These are phyloP conservation scores for Sesamia nonagrioides DNA, from an alignment of 1,140 invertebrate genomes.

Conservation along the genomic window DNA sequence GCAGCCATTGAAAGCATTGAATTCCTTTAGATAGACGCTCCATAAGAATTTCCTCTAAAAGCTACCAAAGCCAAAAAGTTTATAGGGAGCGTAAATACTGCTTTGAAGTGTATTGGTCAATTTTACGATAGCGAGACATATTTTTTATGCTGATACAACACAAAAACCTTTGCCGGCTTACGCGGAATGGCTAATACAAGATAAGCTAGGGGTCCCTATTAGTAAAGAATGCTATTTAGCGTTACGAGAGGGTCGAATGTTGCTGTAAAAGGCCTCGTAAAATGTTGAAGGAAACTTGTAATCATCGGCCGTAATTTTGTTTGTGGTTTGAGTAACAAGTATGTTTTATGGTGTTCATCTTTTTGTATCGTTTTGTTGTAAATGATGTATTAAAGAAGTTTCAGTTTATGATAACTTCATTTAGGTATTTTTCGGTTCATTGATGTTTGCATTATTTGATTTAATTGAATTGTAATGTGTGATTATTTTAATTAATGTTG, in stretches of 20 bases:
- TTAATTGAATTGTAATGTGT: too few species aligned
- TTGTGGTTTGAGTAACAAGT: slow-evolving; percentile 7
- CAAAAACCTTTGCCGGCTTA: slow-evolving; percentile 19
- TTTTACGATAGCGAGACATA: neutral
- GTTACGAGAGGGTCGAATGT: slow-evolving; percentile 18
- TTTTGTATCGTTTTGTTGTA: too few species aligned
- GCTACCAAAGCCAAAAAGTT: neutral
- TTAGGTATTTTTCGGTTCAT: too few species aligned
- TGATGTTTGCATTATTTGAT: too few species aligned
- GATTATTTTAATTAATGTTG: too few species aligned
- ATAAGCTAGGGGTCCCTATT: slow-evolving; percentile 35
- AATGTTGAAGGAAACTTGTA: slow-evolving; percentile 38
- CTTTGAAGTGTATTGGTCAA: slow-evolving; percentile 3
- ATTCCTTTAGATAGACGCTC: neutral
- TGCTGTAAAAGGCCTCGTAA: slow-evolving; percentile 36
- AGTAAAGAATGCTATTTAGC: slow-evolving; percentile 34
- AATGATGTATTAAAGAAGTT: too few species aligned
- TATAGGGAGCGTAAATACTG: neutral
- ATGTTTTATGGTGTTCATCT: too few species aligned
- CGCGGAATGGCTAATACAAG: slow-evolving; percentile 18
- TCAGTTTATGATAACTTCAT: too few species aligned
- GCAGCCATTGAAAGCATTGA: too few species aligned
- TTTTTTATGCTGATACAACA: slow-evolving; percentile 17
- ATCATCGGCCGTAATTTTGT: slow-evolving; percentile 30
- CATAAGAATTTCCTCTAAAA: neutral